phyloP scores from a whole-genome alignment of 2,888 invertebrate genomes.

The Ophonus ardosiacus region DNA sequence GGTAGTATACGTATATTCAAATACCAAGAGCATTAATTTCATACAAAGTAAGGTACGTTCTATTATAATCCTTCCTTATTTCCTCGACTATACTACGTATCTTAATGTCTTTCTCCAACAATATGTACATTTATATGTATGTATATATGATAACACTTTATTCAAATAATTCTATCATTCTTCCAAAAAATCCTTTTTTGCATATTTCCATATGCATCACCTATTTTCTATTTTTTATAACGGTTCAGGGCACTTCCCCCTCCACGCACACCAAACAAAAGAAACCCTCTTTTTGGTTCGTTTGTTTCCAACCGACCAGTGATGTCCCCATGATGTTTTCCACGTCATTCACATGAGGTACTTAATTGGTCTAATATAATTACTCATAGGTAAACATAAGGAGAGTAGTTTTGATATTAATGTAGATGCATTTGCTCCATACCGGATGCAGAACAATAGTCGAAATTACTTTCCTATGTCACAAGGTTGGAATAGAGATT shows the following conservation, averaged over 20 bases:
- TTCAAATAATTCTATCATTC: neutral
- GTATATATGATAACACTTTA: neutral
- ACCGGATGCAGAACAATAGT: constrained; percentile 36
- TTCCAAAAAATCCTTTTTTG: neutral
- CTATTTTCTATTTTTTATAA: neutral
- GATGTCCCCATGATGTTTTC: neutral
- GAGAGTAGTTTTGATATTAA: constrained; percentile 49
- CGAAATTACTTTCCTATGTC: constrained; percentile 63
- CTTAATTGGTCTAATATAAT: constrained; percentile 56
- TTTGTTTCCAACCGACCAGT: constrained; percentile 6
- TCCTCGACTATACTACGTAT: too few species aligned
- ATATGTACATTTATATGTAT: too few species aligned
- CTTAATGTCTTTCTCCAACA: too few species aligned
- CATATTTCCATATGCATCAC: neutral
- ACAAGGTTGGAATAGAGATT: constrained; percentile 59
- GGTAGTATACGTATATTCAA: too few species aligned
- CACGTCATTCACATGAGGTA: constrained; percentile 21
- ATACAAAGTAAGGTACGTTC: too few species aligned
- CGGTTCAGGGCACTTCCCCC: neutral
- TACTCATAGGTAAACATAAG: constrained; percentile 58
- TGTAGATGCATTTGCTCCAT: neutral
- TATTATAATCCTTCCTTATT: too few species aligned
- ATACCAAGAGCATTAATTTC: too few species aligned
- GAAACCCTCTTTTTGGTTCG: constrained; percentile 2
- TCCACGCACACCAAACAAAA: neutral